These are phyloP conservation scores for Zaprionus lachaisei DNA, from an alignment of 1,140 invertebrate genomes.

Conservation along the genomic window DNA sequence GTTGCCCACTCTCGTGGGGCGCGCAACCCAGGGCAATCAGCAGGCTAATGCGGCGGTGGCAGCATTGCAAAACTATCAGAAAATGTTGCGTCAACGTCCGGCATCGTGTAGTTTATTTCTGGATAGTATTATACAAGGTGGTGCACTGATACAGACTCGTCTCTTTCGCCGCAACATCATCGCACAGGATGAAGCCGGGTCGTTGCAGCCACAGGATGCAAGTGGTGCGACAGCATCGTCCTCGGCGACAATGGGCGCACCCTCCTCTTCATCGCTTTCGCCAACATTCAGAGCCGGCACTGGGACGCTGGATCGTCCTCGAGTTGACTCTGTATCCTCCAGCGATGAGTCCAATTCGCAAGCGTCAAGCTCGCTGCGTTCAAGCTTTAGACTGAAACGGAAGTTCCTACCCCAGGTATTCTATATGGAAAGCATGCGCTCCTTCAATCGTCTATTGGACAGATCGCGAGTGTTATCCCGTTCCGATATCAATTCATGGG, in stretches of 20 bases:
- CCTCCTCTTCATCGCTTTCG: conserved; percentile 10
- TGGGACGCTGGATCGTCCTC: conserved; percentile 59
- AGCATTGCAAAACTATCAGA: conserved; percentile 91
- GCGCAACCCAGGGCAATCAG: conserved; percentile 90
- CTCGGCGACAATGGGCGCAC: conserved; percentile 17
- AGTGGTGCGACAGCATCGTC: conserved; percentile 24
- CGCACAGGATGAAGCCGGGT: conserved; percentile 54
- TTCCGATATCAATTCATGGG: conserved; percentile 91
- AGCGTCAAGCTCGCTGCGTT: conserved; percentile 65
- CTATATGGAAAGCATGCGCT: conserved; percentile 85
- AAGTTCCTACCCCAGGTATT: conserved; percentile 73
- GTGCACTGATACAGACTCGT: conserved; percentile 77
- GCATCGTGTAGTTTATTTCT: conserved; percentile 93
- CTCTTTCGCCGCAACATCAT: conserved; percentile 81
- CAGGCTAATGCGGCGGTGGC: conserved; percentile 92
- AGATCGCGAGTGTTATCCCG: conserved; percentile 91
- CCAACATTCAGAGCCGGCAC: conserved; percentile 12
- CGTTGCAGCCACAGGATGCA: conserved; percentile 53
- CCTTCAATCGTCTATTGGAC: conserved; percentile 88
- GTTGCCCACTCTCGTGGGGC: conserved; percentile 91
- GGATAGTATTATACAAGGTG: conserved; percentile 90
- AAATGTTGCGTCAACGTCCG: conserved; percentile 91
- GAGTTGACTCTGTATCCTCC: conserved; percentile 78
- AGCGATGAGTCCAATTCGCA: conserved; percentile 78
- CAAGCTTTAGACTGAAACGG: conserved; percentile 76